phyloP scores from a whole-genome alignment of 1,140 invertebrate species.

The Drosophila grimshawi region DNA sequence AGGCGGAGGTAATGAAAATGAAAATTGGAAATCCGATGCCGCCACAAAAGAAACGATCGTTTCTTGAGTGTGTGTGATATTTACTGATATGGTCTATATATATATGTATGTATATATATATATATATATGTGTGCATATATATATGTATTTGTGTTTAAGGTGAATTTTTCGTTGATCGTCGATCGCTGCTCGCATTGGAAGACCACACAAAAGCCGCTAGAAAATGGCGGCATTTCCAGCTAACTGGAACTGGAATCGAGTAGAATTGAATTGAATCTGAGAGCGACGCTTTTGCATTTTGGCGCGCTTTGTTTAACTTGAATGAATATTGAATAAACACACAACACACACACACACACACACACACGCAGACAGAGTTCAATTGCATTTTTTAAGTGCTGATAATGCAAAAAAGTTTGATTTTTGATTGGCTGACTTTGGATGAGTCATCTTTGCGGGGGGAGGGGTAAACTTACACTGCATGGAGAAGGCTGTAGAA shows the following conservation, averaged over 20 bases:
- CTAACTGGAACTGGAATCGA: conserved; percentile 1
- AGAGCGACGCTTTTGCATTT: conserved; percentile 45
- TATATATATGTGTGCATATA: too few relatives aligned
- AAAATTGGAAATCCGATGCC: conserved; percentile 46
- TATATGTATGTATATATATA: too few relatives aligned
- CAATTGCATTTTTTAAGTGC: conserved; percentile 59
- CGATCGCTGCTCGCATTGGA: neutral
- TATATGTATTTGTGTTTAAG: conserved; percentile 36
- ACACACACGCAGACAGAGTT: conserved; percentile 31
- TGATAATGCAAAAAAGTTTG: conserved; percentile 63
- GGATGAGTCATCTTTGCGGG: conserved; percentile 32
- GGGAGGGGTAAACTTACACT: conserved; percentile 72
- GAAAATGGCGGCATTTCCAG: conserved; percentile 60
- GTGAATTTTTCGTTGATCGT: conserved; percentile 40
- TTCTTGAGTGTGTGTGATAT: conserved; percentile 19
- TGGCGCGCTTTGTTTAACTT: conserved; percentile 67
- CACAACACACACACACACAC: conserved; percentile 20
- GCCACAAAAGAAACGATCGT: conserved; percentile 13
- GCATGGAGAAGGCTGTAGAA: conserved; percentile 83
- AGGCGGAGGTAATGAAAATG: conserved; percentile 44
- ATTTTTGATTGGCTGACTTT: conserved; percentile 41
- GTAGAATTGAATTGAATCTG: conserved; percentile 19
- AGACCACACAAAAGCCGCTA: conserved; percentile 59
- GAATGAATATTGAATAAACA: conserved; percentile 42
- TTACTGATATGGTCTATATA: conserved; percentile 10